phyloP scores from a whole-genome alignment of 2,797 vertebrate species.

The Pantherophis alleghaniensis region DNA sequence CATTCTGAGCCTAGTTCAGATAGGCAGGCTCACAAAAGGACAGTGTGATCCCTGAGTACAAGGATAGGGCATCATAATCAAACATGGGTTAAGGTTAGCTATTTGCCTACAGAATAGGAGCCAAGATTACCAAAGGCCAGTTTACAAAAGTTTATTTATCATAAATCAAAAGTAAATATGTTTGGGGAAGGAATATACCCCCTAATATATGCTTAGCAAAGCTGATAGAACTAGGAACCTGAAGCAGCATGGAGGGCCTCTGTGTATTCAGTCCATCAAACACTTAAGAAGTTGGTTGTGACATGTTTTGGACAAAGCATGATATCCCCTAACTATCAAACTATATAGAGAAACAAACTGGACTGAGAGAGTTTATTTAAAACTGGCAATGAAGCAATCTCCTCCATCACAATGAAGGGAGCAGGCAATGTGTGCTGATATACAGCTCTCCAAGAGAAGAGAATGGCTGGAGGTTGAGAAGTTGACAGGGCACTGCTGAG shows the following conservation, averaged over 20 bases:
- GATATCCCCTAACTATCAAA: neutral
- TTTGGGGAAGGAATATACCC: neutral
- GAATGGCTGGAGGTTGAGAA: neutral
- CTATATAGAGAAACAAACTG: neutral
- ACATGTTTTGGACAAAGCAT: neutral
- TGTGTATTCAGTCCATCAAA: neutral
- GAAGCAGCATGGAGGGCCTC: neutral
- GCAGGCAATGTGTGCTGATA: neutral
- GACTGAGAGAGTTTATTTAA: neutral
- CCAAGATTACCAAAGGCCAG: conserved; percentile 7
- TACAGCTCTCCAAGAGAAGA: neutral
- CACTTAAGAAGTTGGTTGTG: neutral
- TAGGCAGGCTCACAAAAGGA: neutral
- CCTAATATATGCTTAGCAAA: neutral
- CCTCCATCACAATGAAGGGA: neutral
- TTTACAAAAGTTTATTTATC: neutral
- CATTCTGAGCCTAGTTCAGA: neutral
- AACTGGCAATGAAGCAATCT: neutral
- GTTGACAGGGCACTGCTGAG: neutral
- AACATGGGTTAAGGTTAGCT: neutral
- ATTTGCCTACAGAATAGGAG: neutral
- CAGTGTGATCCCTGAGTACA: neutral
- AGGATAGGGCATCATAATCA: neutral
- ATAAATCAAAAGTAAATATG: neutral
- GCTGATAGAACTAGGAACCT: neutral